Percentiles rank a stretch among this genome's conserved stretches.
phyloP scores from a whole-genome alignment of 2,888 invertebrate genomes.

The Mamestra brassicae region DNA sequence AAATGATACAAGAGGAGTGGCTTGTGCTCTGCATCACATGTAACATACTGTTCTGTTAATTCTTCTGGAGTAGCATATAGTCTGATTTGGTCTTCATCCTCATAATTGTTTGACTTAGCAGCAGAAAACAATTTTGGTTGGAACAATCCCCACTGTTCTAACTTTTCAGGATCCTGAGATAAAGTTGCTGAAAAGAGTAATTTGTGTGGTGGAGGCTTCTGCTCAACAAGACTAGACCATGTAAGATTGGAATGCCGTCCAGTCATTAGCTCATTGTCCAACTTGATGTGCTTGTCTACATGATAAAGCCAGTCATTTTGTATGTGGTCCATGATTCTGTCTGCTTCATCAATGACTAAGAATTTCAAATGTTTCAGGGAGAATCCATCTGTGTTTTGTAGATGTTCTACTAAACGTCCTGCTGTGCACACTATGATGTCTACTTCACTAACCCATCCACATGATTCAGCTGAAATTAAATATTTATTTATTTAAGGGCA shows the following conservation, averaged over 20 bases:
- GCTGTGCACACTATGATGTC: conserved; percentile 98
- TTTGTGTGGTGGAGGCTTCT: conserved; percentile 94
- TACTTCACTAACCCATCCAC: conserved; percentile 91
- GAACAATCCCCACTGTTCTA: conserved; percentile 96
- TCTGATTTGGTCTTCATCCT: conserved; percentile 88
- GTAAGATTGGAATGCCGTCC: conserved; percentile 89
- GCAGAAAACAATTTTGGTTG: conserved; percentile 98
- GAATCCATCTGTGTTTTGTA: conserved; percentile 95
- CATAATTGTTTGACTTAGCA: conserved; percentile 83
- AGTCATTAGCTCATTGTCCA: conserved; percentile 87
- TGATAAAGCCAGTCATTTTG: conserved; percentile 97
- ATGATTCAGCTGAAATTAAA: conserved; percentile 88
- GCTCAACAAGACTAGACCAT: conserved; percentile 84
- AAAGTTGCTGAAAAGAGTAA: conserved; percentile 99
- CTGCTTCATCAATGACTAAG: conserved; percentile 99
- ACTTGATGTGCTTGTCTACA: conserved; percentile 93
- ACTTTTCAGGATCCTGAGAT: conserved; percentile 98
- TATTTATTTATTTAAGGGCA: not conserved
- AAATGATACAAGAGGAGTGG: conserved; percentile 95
- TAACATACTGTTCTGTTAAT: conserved; percentile 93
- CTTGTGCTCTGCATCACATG: conserved; percentile 93
- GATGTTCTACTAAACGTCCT: conserved; percentile 97
- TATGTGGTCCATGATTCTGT: conserved; percentile 97
- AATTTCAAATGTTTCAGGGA: conserved; percentile 93
- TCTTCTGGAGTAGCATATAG: conserved; percentile 96